Evolutionary conservation across 1,140 invertebrate species (phyloP), one percentile per base, ranked within the genome.

Genomic region (Hycleus phaleratus): DNA sequence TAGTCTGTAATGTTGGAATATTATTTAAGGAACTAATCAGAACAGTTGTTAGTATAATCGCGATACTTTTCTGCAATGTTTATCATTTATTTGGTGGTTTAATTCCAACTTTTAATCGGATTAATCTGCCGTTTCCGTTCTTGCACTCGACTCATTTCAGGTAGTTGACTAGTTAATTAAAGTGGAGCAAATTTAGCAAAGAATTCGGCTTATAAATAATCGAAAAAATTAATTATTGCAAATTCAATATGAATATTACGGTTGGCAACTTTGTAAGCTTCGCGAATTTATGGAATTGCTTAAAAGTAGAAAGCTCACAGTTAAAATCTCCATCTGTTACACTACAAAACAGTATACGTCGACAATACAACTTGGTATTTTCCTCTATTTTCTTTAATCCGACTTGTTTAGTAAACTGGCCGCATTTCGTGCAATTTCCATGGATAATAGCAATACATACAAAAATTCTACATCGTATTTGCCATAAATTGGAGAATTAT

Each of bases 221-320:
- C 18, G 18, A 18, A 18, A 18, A 18, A 18, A 18, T 18, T 18
- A 18, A 18, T 18, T 1, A 18, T 18, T 1, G 18, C 18, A 18
- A 18, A 18, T 18, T 18, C 18, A 18, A 18, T 18, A 1, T 18
- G 18, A 18, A 18, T 18, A 18, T 18, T 18, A 1, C 18, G 18
- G 18, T 18, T 18, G 18, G 18, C 1, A 18, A 18, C 1, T 18
- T 18, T 18, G 18, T 18, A 18, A 18, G 18, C 51, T 45, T 32
- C 32, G 32, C 32, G 51, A 53, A 53, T 53, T 53, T 53, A 53
- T 53, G 51, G 51, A 53, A 53, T 53, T 53, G 40, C 43, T 53
- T 53, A 53, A 53, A 42, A 46, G 6, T 45, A 53, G 42, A 53
- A 45, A 53, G 42, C 51, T 53, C 45, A 52, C 18, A 18, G 32